Evolutionary conservation across 2,888 invertebrate species (phyloP).

Genomic region (Mesoligia furuncula): DNA sequence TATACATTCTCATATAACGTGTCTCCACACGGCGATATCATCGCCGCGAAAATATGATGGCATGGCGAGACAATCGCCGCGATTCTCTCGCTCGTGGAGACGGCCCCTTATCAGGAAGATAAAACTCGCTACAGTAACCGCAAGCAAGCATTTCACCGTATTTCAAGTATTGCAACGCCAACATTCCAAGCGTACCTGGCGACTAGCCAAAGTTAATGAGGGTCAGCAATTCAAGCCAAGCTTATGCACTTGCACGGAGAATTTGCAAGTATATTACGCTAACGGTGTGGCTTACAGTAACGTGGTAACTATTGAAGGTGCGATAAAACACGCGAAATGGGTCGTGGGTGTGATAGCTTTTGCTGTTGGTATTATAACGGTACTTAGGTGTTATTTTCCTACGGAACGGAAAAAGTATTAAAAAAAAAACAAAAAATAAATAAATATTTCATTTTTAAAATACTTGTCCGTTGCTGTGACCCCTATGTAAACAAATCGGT

Average conservation of each 20-base stretch:
- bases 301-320: conserved; percentile 43
- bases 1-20: too few relatives aligned
- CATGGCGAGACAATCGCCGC: too few relatives aligned
- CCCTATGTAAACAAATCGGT: too few relatives aligned
- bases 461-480: too few relatives aligned
- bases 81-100: too few relatives aligned
- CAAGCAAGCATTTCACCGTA: conserved; percentile 8
- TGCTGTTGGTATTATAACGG: not conserved
- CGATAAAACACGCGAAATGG: conserved; percentile 56
- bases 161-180: conserved; percentile 5
- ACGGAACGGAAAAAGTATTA: too few relatives aligned
- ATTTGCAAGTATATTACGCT: conserved; percentile 53
- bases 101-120: too few relatives aligned
- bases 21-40: too few relatives aligned
- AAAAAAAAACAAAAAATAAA: too few relatives aligned
- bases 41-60: too few relatives aligned
- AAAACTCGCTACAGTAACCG: not conserved
- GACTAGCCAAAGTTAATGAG: conserved; percentile 38
- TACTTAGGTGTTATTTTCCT: not conserved
- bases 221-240: conserved; percentile 25
- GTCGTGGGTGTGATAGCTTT: conserved; percentile 28
- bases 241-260: conserved; percentile 35
- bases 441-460: too few relatives aligned
- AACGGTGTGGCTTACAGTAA: conserved; percentile 52
- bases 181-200: conserved; percentile 30